These are phyloP conservation scores for Liparis tanakae DNA, from an alignment of 2,797 vertebrate genomes.

Conservation along the genomic window DNA sequence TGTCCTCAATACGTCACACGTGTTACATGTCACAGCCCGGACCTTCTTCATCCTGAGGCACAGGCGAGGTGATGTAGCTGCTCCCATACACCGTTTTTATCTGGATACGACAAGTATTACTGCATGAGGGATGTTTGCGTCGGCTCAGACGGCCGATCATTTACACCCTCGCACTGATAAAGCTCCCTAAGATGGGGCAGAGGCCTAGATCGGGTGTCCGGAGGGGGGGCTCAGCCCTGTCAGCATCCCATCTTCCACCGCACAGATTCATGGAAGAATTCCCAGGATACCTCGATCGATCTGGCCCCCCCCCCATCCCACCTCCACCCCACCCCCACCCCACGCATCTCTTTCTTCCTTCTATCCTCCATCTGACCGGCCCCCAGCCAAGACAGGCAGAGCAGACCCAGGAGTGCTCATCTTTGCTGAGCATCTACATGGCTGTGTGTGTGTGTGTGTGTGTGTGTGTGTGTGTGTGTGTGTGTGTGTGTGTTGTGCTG, in stretches of 20 bases:
- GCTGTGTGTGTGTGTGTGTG: slow-evolving; percentile 26
- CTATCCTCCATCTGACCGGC: slow-evolving; percentile 49
- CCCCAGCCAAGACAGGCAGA: slow-evolving; percentile 35
- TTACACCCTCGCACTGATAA: slow-evolving; percentile 40
- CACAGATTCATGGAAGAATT: slow-evolving; percentile 63
- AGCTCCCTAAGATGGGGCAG: slow-evolving; percentile 21
- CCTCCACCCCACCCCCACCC: background rate
- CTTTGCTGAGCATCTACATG: slow-evolving; percentile 10
- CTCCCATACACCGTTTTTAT: slow-evolving; percentile 39
- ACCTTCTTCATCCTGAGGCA: slow-evolving; percentile 47
- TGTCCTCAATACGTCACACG: slow-evolving; percentile 40
- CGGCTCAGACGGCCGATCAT: slow-evolving; percentile 46
- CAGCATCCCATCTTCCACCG: slow-evolving; percentile 56
- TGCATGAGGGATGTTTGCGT: slow-evolving; percentile 32
- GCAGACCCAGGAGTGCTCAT: slow-evolving; percentile 38
- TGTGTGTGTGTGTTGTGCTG: slow-evolving; percentile 43
- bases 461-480: slow-evolving; percentile 16
- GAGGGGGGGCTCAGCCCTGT: slow-evolving; percentile 49
- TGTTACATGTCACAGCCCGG: slow-evolving; percentile 25
- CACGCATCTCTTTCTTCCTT: slow-evolving; percentile 17
- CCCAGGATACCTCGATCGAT: slow-evolving; percentile 67
- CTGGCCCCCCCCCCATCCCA: slow-evolving; percentile 41
- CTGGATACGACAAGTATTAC: slow-evolving; percentile 39
- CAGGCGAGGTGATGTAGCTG: slow-evolving; percentile 29
- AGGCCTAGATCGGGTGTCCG: slow-evolving; percentile 29